Base-by-base conservation (phyloP, 2,888 invertebrate genomes). In the Drosophila ezoana region DNA sequence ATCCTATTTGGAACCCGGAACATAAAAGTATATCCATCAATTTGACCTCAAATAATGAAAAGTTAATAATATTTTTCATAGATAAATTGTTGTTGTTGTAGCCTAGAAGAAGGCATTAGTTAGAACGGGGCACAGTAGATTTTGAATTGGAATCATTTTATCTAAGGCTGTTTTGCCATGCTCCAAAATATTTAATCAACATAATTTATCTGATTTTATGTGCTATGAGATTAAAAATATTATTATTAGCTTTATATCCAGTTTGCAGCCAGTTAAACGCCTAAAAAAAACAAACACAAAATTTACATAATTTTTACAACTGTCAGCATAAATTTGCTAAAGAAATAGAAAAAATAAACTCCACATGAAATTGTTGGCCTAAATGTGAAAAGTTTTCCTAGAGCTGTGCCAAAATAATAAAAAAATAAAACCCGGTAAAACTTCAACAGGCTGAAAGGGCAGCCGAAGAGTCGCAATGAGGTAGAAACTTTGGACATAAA, bases 381-480 rank as follows among this genome's bases (percentile, higher is more conserved):
- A 83, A 80, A 83, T 83, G 78, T 51, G 73, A 74, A 84, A 84
- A 83, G 60, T 84, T 82, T 79, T 48, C 37, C 13, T 14, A n/a
- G 28, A n/a, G 16, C 41, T 41, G 18, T 47, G 76, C 82, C 82
- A 76, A 80, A 78, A 80, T 14, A 32, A n/a, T 18, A 44, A 4
- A 67, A 38, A 6, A 33, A 43, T n/a, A n/a, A n/a, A n/a, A n/a
- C n/a, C n/a, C n/a, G 45, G 28, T 4, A 40, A 58, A 54, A 49
- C 37, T 58, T 38, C 35, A 40, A 35, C 18, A 13, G 45, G 23
- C 38, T 33, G 13, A 14, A 49, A 14, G 44, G 32, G 45, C 9
- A 45, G 43, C 16, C n/a, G 57, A 49, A 4, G 28, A 4, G 18
- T 4, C 38, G 38, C 6, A 35, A 37, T 38, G 28, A 56, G 58